Conservation (phyloP, 2,797 vertebrate species). For the Muraenolepis orangiensis region DNA sequence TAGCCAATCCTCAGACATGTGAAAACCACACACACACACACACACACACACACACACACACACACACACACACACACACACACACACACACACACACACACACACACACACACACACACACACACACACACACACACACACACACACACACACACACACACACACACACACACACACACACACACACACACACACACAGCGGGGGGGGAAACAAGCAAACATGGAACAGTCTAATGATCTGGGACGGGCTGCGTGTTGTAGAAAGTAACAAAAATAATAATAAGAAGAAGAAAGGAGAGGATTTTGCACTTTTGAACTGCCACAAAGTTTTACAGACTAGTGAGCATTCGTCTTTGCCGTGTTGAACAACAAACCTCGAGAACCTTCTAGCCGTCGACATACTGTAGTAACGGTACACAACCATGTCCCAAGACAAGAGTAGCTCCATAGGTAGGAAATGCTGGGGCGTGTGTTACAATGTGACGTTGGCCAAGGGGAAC, state of each 20-base stretch:
- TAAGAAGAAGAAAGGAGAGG: constrained; percentile 25
- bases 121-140: constrained; percentile 2
- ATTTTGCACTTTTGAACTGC: constrained; percentile 42
- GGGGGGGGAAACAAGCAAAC: constrained; percentile 37
- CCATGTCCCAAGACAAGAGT: constrained; percentile 50
- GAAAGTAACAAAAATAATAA: constrained; percentile 43
- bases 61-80: neutral
- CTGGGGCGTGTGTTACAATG: constrained; percentile 30
- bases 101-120: constrained; percentile 1
- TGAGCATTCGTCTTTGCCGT: constrained; percentile 53
- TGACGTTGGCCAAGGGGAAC: constrained; percentile 27
- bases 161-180: constrained; percentile 1
- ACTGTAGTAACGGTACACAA: constrained; percentile 54
- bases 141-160: constrained; percentile 3
- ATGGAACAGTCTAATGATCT: constrained; percentile 31
- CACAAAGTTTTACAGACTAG: constrained; percentile 51
- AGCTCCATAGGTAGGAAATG: constrained; percentile 51
- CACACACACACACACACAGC: constrained; percentile 6
- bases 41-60: neutral
- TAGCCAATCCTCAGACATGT: constrained; percentile 2
- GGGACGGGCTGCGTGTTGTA: constrained; percentile 46
- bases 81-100: neutral
- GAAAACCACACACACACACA: too few relatives aligned
- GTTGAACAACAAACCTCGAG: constrained; percentile 50
- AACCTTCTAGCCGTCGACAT: constrained; percentile 47